A percentile compares a stretch with the other conserved stretches of the same genome.
Evolutionary conservation across 2,113 vertebrate species (phyloP).

Genomic region (Oreochromis tanganicae): DNA sequence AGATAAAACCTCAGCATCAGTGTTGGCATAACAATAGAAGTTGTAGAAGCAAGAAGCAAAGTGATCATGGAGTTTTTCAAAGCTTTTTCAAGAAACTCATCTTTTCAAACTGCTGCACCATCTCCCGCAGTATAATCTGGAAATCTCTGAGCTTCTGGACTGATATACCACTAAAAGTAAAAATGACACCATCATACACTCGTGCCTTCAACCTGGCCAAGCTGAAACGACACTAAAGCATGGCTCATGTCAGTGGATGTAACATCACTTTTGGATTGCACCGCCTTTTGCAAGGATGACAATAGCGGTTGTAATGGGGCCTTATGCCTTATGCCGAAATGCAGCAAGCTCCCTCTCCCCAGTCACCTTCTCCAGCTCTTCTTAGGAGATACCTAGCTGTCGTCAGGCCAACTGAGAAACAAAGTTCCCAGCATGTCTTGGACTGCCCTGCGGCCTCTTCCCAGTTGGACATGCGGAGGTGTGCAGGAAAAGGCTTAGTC

Average conservation of each 20-base stretch:
- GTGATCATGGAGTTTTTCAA: background rate
- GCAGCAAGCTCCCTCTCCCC: background rate
- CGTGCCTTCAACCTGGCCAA: background rate
- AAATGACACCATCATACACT: background rate
- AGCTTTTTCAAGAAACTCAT: background rate
- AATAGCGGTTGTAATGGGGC: background rate
- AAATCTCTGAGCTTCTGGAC: background rate
- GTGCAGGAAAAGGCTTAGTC: background rate
- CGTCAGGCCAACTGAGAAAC: background rate
- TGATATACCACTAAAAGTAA: background rate
- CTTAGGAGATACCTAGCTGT: background rate
- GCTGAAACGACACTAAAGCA: background rate
- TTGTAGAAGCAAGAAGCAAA: background rate
- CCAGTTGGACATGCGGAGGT: background rate
- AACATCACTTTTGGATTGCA: background rate
- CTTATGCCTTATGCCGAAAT: fast-evolving
- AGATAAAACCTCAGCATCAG: background rate
- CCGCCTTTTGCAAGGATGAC: background rate
- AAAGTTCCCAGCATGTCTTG: background rate
- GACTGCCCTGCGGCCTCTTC: background rate
- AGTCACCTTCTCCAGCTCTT: background rate
- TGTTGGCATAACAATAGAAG: fast-evolving
- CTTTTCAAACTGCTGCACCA: background rate
- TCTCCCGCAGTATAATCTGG: background rate
- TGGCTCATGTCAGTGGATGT: background rate